Evolutionary conservation across 2,797 vertebrate genomes (phyloP).

Genomic region (Mus minutoides): DNA sequence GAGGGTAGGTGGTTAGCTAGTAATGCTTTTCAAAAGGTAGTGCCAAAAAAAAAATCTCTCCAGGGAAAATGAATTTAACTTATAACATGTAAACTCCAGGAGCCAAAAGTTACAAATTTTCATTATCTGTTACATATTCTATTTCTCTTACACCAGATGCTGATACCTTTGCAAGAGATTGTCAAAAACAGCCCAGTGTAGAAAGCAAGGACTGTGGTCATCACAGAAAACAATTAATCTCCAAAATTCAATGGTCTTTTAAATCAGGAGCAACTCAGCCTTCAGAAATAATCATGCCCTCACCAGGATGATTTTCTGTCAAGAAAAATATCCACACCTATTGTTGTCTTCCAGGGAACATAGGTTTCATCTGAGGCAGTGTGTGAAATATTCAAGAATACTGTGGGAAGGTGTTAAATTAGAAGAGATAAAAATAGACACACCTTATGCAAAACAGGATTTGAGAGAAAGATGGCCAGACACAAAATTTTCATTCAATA

Average conservation of each 20-base stretch:
- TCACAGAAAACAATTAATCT: constrained; percentile 50
- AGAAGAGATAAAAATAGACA: constrained; percentile 41
- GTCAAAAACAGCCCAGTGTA: neutral
- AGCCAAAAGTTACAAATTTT: neutral
- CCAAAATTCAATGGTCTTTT: constrained; percentile 1
- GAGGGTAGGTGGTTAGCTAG: neutral
- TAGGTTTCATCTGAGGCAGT: constrained; percentile 16
- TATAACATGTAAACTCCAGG: constrained; percentile 30
- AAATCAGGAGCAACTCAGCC: constrained; percentile 38
- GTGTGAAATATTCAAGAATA: constrained; percentile 45
- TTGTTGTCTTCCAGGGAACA: neutral
- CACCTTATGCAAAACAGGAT: neutral
- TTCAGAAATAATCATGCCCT: constrained; percentile 12
- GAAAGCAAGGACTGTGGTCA: neutral
- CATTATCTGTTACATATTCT: neutral
- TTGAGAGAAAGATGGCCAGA: constrained; percentile 37
- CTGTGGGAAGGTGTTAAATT: constrained; percentile 33
- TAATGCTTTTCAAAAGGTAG: constrained; percentile 15
- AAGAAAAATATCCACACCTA: constrained; percentile 47
- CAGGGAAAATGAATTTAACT: neutral
- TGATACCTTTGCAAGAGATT: neutral
- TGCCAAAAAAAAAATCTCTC: neutral
- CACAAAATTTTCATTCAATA: neutral
- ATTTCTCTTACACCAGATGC: neutral
- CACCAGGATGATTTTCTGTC: constrained; percentile 30